Percentiles rank a stretch among this genome's conserved stretches.
phyloP scores from a whole-genome alignment of 2,797 vertebrate species.

The Amblyopsis hoosieri region DNA sequence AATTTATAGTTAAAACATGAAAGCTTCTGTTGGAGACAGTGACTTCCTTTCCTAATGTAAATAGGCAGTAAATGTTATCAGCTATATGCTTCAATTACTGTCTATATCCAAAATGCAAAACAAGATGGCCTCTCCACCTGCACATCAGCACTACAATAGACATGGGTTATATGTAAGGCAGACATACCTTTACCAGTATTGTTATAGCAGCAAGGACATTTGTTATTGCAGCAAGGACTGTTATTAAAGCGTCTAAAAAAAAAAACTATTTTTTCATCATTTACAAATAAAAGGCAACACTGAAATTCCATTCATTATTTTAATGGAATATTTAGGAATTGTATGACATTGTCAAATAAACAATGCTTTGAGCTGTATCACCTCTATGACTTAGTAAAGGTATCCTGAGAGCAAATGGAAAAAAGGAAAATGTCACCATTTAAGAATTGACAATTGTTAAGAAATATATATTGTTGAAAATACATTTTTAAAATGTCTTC shows the following conservation, averaged over 20 bases:
- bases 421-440: neutral
- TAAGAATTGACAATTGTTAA: conserved; percentile 5
- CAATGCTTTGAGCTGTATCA: conserved; percentile 9
- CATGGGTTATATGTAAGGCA: conserved; percentile 35
- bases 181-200: conserved; percentile 2
- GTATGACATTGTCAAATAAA: conserved; percentile 11
- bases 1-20: conserved; percentile 49
- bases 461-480: too few species aligned
- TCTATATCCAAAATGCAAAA: conserved; percentile 43
- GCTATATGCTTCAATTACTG: conserved; percentile 41
- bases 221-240: too few species aligned
- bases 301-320: conserved; percentile 37
- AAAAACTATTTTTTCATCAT: conserved; percentile 47
- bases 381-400: conserved; percentile 14
- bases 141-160: conserved; percentile 63
- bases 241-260: conserved; percentile 80
- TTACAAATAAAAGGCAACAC: conserved; percentile 52
- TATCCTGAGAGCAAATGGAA: conserved; percentile 13
- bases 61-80: conserved; percentile 42
- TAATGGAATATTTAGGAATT: conserved; percentile 22
- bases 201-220: too few species aligned
- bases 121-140: conserved; percentile 60
- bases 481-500: neutral
- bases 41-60: conserved; percentile 45
- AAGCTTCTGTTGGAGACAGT: conserved; percentile 40